Conservation (phyloP, 1,140 invertebrate genomes). For the Olivierus martensii region DNA sequence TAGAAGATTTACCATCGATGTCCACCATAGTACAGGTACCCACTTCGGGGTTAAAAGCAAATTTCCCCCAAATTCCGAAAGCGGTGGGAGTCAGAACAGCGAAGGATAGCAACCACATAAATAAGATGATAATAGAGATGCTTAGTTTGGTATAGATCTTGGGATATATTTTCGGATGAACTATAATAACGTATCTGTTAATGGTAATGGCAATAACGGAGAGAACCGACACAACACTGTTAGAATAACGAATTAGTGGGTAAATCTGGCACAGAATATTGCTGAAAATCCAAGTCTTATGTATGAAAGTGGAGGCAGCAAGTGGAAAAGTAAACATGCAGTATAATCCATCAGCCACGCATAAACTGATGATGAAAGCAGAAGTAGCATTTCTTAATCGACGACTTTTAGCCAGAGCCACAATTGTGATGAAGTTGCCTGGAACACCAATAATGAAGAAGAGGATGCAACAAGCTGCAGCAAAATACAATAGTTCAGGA, state of each 20-base stretch:
- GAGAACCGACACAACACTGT: conserved; percentile 67
- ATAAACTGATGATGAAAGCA: conserved; percentile 67
- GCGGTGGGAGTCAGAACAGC: conserved; percentile 59
- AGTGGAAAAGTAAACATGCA: conserved; percentile 60
- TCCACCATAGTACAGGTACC: conserved; percentile 60
- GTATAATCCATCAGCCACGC: conserved; percentile 58
- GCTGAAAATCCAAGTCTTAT: conserved; percentile 55
- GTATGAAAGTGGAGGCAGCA: conserved; percentile 41
- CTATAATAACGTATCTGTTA: conserved; percentile 70
- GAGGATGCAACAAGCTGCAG: neutral
- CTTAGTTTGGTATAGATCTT: conserved; percentile 45
- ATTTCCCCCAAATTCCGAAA: conserved; percentile 61
- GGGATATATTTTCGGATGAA: conserved; percentile 54
- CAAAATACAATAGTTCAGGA: too few species aligned
- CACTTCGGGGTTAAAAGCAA: conserved; percentile 53
- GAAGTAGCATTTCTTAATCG: conserved; percentile 51
- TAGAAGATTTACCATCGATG: conserved; percentile 54
- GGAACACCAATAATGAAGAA: neutral
- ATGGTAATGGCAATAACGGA: conserved; percentile 76
- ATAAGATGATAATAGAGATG: conserved; percentile 55
- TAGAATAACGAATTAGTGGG: conserved; percentile 68
- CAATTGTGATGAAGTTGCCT: neutral
- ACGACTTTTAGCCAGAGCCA: neutral
- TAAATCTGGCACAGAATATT: conserved; percentile 55
- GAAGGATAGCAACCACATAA: conserved; percentile 63